Evolutionary conservation across 2,797 vertebrate genomes (phyloP).

Genomic region (Gymnocypris eckloni): DNA sequence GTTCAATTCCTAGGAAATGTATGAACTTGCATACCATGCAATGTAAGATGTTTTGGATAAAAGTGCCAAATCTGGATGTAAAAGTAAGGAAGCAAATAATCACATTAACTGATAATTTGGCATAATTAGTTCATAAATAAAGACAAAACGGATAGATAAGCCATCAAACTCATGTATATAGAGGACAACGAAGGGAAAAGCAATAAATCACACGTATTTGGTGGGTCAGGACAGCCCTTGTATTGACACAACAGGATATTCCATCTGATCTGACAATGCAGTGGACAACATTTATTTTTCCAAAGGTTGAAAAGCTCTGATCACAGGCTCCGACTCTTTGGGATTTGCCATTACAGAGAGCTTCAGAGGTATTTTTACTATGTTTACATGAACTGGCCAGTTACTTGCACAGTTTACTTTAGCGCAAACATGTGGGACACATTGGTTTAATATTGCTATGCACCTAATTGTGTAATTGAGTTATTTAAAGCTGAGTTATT

Average conservation of each 20-base stretch:
- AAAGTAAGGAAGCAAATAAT: not conserved
- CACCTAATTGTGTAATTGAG: slow-evolving; percentile 67
- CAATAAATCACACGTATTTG: slow-evolving; percentile 9
- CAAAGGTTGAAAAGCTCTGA: slow-evolving; percentile 66
- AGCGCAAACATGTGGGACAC: slow-evolving; percentile 73
- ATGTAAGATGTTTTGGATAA: not conserved
- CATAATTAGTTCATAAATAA: not conserved
- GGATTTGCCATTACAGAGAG: slow-evolving; percentile 66
- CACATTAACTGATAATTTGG: not conserved
- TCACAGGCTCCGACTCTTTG: slow-evolving; percentile 68
- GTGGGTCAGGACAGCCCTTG: slow-evolving; percentile 47
- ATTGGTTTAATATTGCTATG: slow-evolving; percentile 70
- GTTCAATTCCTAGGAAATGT: not conserved
- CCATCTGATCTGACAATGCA: slow-evolving; percentile 65
- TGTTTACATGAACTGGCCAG: slow-evolving; percentile 77
- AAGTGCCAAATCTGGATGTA: not conserved
- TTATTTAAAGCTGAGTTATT: slow-evolving; percentile 65
- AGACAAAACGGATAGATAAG: not conserved
- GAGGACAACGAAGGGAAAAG: not conserved
- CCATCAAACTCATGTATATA: not conserved
- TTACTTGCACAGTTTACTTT: slow-evolving; percentile 73
- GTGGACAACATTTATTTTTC: slow-evolving; percentile 75
- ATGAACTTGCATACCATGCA: not conserved
- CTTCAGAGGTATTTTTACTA: slow-evolving; percentile 66
- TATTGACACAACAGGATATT: slow-evolving; percentile 63